These are phyloP conservation scores for Spodoptera picta DNA, from an alignment of 2,888 invertebrate species.

Conservation along the genomic window DNA sequence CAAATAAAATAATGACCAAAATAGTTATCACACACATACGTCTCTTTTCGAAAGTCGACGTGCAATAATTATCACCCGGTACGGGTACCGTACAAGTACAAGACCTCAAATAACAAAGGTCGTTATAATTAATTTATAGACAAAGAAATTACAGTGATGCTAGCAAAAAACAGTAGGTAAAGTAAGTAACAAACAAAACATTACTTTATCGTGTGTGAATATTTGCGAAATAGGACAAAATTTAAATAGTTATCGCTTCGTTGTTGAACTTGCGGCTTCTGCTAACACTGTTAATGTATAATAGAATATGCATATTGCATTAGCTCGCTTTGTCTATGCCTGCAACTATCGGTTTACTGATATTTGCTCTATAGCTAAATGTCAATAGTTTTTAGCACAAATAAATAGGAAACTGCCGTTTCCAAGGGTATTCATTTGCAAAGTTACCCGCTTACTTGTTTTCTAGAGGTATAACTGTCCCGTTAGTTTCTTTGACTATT, in stretches of 20 bases:
- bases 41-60: too few species aligned
- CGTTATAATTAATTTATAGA: background rate
- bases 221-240: slow-evolving; percentile 64
- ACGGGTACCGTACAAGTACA: too few species aligned
- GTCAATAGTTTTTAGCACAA: slow-evolving; percentile 38
- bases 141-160: background rate
- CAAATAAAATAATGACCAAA: too few species aligned
- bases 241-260: slow-evolving; percentile 68
- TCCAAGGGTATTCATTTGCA: slow-evolving; percentile 11
- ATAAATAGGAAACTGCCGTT: slow-evolving; percentile 16
- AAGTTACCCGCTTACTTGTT: background rate
- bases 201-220: slow-evolving; percentile 42
- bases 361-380: slow-evolving; percentile 39
- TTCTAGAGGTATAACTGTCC: too few species aligned
- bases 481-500: too few species aligned
- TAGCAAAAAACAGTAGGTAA: slow-evolving; percentile 7
- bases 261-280: slow-evolving; percentile 53
- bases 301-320: slow-evolving; percentile 59
- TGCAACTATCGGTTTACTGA: slow-evolving; percentile 37
- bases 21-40: too few species aligned
- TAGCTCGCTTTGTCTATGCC: slow-evolving; percentile 49
- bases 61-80: too few species aligned
- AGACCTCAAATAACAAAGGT: too few species aligned
- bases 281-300: slow-evolving; percentile 41
- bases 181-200: slow-evolving; percentile 41